Percentiles rank a stretch among this genome's conserved stretches.
Evolutionary conservation across 2,113 vertebrate genomes (phyloP).

Genomic region (Silurus meridionalis): DNA sequence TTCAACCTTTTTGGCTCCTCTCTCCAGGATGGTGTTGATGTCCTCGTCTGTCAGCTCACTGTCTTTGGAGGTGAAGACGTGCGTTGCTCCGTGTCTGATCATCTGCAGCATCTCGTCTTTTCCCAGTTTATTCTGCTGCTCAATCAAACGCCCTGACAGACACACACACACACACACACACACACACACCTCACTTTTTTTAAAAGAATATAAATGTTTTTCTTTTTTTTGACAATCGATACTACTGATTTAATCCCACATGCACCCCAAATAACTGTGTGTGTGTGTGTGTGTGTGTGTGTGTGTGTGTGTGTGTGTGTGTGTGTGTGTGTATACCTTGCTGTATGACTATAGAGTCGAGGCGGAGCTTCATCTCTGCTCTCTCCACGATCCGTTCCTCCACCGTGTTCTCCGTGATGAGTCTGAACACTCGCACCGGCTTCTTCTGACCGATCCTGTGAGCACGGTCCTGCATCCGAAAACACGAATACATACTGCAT

Average conservation of each 20-base stretch:
- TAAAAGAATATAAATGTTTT: neutral
- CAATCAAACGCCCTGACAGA: conserved; percentile 80
- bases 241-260: no score
- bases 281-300: conserved; percentile 13
- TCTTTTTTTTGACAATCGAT: no score
- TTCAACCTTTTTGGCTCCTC: conserved; percentile 85
- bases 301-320: conserved; percentile 20
- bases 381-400: conserved; percentile 91
- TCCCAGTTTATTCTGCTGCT: conserved; percentile 85
- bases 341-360: conserved; percentile 91
- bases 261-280: no score
- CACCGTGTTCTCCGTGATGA: conserved; percentile 89
- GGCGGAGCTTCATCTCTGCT: conserved; percentile 87
- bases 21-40: conserved; percentile 82
- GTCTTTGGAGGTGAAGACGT: conserved; percentile 88
- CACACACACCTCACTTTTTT: neutral
- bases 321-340: conserved; percentile 74
- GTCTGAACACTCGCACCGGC: conserved; percentile 84
- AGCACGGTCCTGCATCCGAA: conserved; percentile 78
- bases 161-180: conserved; percentile 30
- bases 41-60: conserved; percentile 88
- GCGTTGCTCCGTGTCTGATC: conserved; percentile 86
- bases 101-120: conserved; percentile 92
- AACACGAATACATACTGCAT: conserved; percentile 11
- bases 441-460: conserved; percentile 91